phyloP scores from a whole-genome alignment of 2,888 invertebrate species.

The Magallana nippona region DNA sequence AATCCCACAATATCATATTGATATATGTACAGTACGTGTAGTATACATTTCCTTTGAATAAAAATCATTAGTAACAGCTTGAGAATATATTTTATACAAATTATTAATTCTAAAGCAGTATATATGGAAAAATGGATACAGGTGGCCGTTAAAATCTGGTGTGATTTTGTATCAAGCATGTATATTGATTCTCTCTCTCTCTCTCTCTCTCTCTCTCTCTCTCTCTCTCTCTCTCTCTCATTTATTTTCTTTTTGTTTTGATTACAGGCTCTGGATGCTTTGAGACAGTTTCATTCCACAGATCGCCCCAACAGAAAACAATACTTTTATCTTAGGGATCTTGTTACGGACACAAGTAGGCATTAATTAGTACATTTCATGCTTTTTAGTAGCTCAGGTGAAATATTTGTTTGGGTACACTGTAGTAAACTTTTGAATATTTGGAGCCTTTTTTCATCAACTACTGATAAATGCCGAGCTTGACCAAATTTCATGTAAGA shows the following conservation, averaged over 20 bases:
- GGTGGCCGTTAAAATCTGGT: not conserved
- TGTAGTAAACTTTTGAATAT: not conserved
- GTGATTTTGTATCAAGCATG: no score
- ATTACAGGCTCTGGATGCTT: slow-evolving; percentile 73
- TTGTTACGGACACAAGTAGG: slow-evolving; percentile 70
- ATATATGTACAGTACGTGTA: no score
- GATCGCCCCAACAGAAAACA: slow-evolving; percentile 78
- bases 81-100: no score
- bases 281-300: slow-evolving; percentile 75
- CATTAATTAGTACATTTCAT: not conserved
- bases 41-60: no score
- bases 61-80: no score
- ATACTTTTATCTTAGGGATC: slow-evolving; percentile 71
- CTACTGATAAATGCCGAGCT: no score
- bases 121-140: not conserved
- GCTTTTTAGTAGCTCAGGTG: no score
- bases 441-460: not conserved
- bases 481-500: no score
- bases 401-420: no score
- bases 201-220: not conserved
- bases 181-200: not conserved
- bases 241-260: slow-evolving; percentile 39
- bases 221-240: not conserved
- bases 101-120: no score
- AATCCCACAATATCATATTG: no score